phyloP scores from a whole-genome alignment of 1,140 invertebrate genomes.

The Battus philenor region DNA sequence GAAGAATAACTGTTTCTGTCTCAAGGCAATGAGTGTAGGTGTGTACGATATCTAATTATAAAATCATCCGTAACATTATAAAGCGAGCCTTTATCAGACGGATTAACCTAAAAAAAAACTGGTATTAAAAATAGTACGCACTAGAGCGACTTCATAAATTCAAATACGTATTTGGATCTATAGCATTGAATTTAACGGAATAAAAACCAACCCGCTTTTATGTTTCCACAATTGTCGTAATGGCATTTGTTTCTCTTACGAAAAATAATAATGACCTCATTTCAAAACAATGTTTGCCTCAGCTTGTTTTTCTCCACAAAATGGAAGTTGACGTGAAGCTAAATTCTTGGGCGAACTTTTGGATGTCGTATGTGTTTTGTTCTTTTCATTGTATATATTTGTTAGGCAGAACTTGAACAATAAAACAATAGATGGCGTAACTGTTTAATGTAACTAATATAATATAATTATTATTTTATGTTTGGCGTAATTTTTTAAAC shows the following conservation, averaged over 20 bases:
- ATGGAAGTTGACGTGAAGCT: conserved; percentile 15
- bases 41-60: too few relatives aligned
- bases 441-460: conserved; percentile 13
- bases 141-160: too few relatives aligned
- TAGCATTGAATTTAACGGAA: not conserved
- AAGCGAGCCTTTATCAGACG: too few relatives aligned
- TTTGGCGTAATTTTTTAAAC: too few relatives aligned
- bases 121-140: too few relatives aligned
- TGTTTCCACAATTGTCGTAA: conserved; percentile 9
- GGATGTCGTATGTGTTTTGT: conserved; percentile 17
- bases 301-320: conserved; percentile 16
- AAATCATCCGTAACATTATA: too few relatives aligned
- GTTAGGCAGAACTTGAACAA: conserved; percentile 16
- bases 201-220: not conserved
- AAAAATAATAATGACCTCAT: conserved; percentile 17
- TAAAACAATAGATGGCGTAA: conserved; percentile 13
- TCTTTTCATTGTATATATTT: conserved; percentile 16
- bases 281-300: conserved; percentile 16
- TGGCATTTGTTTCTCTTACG: conserved; percentile 11
- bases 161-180: too few relatives aligned
- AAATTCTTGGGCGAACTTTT: conserved; percentile 15
- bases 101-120: too few relatives aligned
- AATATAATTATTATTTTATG: too few relatives aligned
- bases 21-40: too few relatives aligned
- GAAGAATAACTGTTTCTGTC: too few relatives aligned